Evolutionary conservation across 2,113 vertebrate species (phyloP).

Genomic region (Loxodonta africana): DNA sequence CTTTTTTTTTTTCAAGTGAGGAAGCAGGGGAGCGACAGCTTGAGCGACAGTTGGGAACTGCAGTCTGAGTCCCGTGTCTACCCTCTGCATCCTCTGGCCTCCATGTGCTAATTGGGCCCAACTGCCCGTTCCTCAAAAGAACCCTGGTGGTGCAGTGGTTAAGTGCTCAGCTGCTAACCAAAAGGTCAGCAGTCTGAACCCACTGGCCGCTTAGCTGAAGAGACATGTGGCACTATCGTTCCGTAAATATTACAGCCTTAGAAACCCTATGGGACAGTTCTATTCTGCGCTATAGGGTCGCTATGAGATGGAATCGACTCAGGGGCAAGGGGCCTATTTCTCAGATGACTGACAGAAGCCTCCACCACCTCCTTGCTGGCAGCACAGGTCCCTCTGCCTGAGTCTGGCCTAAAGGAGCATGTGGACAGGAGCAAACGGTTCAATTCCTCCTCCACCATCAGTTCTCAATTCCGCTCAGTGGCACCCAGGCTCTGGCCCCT

Average conservation of each 20-base stretch:
- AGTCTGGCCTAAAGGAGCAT: background rate
- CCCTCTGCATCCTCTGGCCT: background rate
- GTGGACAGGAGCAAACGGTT: background rate
- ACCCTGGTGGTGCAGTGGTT: background rate
- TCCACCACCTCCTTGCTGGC: background rate
- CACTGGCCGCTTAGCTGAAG: background rate
- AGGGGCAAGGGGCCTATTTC: background rate
- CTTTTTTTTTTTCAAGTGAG: background rate
- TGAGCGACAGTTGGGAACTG: background rate
- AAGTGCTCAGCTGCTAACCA: background rate
- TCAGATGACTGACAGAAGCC: background rate
- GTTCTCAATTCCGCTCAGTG: background rate
- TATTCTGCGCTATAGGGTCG: background rate
- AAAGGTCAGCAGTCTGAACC: background rate
- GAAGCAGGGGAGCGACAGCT: background rate
- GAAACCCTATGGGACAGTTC: background rate
- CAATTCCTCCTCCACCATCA: background rate
- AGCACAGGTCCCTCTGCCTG: accelerated
- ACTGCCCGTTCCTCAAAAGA: background rate
- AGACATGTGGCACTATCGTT: background rate
- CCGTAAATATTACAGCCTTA: background rate
- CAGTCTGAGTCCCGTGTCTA: no score
- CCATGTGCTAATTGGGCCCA: accelerated
- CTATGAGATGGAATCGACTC: background rate
- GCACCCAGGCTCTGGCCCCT: background rate